Evolutionary conservation across 1,140 invertebrate genomes (phyloP).

Genomic region (Trachymyrmex septentrionalis): DNA sequence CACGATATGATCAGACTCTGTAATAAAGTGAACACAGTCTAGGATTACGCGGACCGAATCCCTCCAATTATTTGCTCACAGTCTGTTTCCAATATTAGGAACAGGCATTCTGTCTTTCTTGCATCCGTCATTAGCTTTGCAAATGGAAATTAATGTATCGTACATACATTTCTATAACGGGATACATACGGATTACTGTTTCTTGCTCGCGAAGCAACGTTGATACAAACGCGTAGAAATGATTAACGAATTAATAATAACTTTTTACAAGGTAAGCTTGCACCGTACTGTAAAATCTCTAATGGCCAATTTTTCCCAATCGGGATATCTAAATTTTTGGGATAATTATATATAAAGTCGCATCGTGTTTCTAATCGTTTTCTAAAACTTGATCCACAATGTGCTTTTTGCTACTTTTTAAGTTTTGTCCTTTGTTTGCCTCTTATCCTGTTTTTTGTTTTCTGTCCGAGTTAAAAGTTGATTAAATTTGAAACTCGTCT

Average conservation of each 20-base stretch:
- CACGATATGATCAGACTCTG: conserved; percentile 62
- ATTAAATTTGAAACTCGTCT: too few species aligned
- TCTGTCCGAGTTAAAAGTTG: too few species aligned
- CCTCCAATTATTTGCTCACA: conserved; percentile 76
- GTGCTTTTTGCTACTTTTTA: too few species aligned
- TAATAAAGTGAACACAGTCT: conserved; percentile 71
- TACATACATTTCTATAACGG: background rate
- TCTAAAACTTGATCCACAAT: background rate
- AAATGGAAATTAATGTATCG: conserved; percentile 47
- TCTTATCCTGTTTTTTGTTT: too few species aligned
- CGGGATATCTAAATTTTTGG: background rate
- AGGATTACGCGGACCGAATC: conserved; percentile 68
- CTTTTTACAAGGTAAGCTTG: background rate
- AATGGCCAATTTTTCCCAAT: background rate
- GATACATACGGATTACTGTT: background rate
- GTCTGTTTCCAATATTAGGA: conserved; percentile 52
- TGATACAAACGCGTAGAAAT: background rate
- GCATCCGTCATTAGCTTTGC: conserved; percentile 66
- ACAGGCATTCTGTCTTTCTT: conserved; percentile 46
- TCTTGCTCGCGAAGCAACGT: background rate
- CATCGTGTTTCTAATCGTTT: conserved; percentile 6
- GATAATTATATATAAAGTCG: background rate
- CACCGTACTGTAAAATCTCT: background rate
- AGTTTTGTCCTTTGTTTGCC: too few species aligned
- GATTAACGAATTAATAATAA: background rate